Evolutionary conservation across 2,113 vertebrate genomes (phyloP).

Genomic region (Ctenomys sociabilis): DNA sequence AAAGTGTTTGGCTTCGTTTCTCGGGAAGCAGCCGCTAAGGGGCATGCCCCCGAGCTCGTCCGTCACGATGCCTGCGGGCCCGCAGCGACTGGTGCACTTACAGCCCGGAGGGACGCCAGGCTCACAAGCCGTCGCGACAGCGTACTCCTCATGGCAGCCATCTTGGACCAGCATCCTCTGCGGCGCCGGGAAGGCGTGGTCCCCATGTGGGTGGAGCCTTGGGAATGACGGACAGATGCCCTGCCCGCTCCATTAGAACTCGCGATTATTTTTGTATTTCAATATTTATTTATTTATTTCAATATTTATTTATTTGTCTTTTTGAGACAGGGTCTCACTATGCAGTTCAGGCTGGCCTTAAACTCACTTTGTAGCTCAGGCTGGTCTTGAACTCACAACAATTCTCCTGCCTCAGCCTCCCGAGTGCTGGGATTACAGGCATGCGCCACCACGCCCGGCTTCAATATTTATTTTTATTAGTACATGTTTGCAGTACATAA

Average conservation of each 20-base stretch:
- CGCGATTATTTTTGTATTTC: neutral
- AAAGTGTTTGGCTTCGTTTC: neutral
- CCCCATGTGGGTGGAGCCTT: neutral
- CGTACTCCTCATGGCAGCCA: neutral
- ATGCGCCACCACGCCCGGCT: too few species aligned
- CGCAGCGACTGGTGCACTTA: neutral
- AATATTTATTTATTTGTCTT: neutral
- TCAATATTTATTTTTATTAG: neutral
- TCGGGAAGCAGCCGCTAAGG: neutral
- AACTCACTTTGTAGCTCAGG: too few species aligned
- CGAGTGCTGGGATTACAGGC: too few species aligned
- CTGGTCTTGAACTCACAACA: too few species aligned
- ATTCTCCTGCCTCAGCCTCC: too few species aligned
- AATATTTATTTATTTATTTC: neutral
- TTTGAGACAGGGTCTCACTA: too few species aligned
- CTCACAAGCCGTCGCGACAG: conserved; percentile 1
- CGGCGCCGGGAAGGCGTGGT: neutral
- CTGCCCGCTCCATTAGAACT: rapidly evolving
- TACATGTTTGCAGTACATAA: neutral
- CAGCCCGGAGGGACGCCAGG: conserved; percentile 49
- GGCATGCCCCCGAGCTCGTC: neutral
- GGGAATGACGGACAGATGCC: rapidly evolving
- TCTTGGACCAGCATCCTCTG: neutral
- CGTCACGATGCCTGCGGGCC: neutral
- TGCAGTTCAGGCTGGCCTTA: too few species aligned